Evolutionary conservation across 2,797 vertebrate species (phyloP), one percentile per base, ranked within the genome.

Genomic region (Pantherophis alleghaniensis): DNA sequence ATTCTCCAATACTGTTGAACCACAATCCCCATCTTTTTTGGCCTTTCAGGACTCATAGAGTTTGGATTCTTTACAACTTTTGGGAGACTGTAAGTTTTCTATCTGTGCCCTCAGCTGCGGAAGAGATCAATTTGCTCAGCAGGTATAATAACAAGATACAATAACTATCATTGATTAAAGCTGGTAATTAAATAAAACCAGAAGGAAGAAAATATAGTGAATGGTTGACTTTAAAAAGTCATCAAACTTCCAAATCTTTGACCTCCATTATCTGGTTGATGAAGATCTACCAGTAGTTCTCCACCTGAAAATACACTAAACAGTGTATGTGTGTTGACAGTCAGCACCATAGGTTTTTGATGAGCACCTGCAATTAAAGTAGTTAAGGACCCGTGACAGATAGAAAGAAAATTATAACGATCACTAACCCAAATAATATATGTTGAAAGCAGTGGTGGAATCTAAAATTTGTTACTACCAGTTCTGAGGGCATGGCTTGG

Each of bases 331-430:
- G 96, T 93, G 88, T 88, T 83, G 20, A 47, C 37, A 47, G 92
- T 91, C 91, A 95, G 91, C 94, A 90, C 47, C 51, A 96, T 79
- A 91, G 94, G 28, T 92, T 57, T 93, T 94, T 96, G 95, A 97
- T 95, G 96, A 93, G 95, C 92, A 93, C 66, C 93, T 96, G 87
- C 94, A 97, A 95, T 96, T 95, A 95, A 90, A 95, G 94, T 90
- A 95, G 95, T 95, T 97, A 95, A 92, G 92, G 93, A 98, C 96
- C 91, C 95, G 95, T 96, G 93, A 97, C 95, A 96, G 97, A 96
- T 94, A 42, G 69, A 79, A 79, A 42, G 18, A 47, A 42, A 22
- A 83, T 79, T 83, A 47, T 47, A 83, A 83, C 2, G 1, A 83
- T 11, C 74, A 83, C 37, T 9, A 47, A 10, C 74, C 37, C 74